Evolutionary conservation across 2,888 invertebrate species (phyloP), one percentile per base, ranked within the genome.

Genomic region (Sinohyriopsis cumingii): DNA sequence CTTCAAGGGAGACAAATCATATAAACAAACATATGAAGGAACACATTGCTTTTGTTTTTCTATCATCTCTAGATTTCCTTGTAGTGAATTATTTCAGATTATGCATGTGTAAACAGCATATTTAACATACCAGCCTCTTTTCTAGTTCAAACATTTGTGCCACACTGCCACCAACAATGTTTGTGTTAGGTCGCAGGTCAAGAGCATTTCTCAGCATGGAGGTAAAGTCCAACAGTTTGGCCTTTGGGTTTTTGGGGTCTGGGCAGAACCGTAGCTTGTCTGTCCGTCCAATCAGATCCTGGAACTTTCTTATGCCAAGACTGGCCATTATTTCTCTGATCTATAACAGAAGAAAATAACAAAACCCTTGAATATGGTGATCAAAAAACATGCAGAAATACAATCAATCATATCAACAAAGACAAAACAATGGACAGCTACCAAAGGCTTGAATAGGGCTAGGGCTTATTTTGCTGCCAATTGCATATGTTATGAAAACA

Each of bases 271-370:
- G 94, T 53, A 89, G 80, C 60, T 84, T 85, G 78, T 89, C 89
- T 33, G 86, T 84, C 7, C 86, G 79, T 12, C 89, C 89, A 82
- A 99, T 94, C 68, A 98, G 91, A 82, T 98, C 97, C 89, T 96
- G 95, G 92, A 96, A 95, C 77, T 93, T 93, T 20, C 94, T 92
- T 59, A 98, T 94, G 6, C 99, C 99, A 76, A 99, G 91, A 67
- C 93, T 94, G 1, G 98, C 96, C 96, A 99, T 97, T 87, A 95
- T 94, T 71, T 93, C 91, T 63, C 99, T 95, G 19, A 97, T 94
- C 95, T 95, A 83, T 20, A 55, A 70, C 5, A 24, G 24, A 18
- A 6, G 22, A 53, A 25, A 53, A n/a, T 12, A 57, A 57, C 24
- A 57, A 57, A n/a, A 63, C 9, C 7, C 28, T n/a, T 25, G 24